A percentile compares a stretch with the other conserved stretches of the same genome.
These are phyloP conservation scores for Drosophila mulleri DNA, from an alignment of 2,888 invertebrate genomes.

Conservation along the genomic window DNA sequence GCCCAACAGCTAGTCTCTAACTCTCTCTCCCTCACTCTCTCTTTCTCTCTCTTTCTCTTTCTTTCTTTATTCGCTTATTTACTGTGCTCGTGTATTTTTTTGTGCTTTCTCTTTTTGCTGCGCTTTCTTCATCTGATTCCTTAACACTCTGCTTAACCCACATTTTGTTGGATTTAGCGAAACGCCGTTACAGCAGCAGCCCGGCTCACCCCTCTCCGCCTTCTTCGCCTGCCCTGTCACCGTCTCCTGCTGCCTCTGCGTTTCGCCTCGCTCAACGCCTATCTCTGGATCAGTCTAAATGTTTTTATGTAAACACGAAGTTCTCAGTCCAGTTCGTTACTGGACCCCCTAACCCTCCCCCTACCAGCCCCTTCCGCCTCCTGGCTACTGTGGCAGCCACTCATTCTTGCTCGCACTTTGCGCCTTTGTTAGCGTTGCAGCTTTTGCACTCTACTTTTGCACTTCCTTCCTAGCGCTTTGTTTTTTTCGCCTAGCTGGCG, in stretches of 20 bases:
- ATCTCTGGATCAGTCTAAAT: constrained; percentile 68
- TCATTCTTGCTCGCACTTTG: constrained; percentile 52
- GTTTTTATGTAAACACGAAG: constrained; percentile 73
- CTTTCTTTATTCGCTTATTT: neutral
- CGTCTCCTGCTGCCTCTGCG: neutral
- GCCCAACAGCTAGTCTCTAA: neutral
- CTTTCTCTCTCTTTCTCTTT: too few species aligned
- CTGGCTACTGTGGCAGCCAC: neutral
- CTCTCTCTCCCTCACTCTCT: neutral
- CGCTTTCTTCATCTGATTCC: constrained; percentile 15
- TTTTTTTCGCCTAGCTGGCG: constrained; percentile 58
- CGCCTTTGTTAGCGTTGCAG: constrained; percentile 74
- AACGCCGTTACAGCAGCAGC: constrained; percentile 3
- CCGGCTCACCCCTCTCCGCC: neutral
- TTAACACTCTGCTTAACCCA: constrained; percentile 56
- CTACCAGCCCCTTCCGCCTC: neutral
- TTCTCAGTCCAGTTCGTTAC: constrained; percentile 13
- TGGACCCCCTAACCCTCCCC: neutral
- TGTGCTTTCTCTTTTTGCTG: neutral
- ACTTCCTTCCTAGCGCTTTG: constrained; percentile 71
- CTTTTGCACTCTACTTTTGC: constrained; percentile 74
- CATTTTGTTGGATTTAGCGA: constrained; percentile 42
- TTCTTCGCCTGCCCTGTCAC: neutral
- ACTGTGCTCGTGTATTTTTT: neutral
- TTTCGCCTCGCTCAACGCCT: constrained; percentile 23